Evolutionary conservation across 2,888 invertebrate genomes (phyloP), one percentile per base, ranked within the genome.

Genomic region (Caenorhabditis sp.): DNA sequence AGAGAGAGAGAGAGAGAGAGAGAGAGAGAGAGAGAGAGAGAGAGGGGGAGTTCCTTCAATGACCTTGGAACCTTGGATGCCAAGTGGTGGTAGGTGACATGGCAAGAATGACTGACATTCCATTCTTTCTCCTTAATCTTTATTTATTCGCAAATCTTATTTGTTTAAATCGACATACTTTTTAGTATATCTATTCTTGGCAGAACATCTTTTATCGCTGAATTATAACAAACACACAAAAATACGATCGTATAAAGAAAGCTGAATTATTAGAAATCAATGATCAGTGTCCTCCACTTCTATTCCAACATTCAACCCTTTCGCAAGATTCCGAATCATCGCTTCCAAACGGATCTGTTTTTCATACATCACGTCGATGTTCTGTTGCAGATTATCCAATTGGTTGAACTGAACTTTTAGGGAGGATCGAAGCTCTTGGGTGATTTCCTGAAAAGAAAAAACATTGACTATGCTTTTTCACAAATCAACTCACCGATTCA

Each of bases 341-440:
- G 75, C 51, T 59, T 87, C 86, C 19, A 86, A 47, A n/a, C 82
- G 69, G 24, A 85, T 51, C 31, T 87, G 86, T 51, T 86, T 87
- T 47, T 85, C 86, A 61, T 85, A 86, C 77, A 87, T 81, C 8
- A 85, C 69, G 63, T 87, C 87, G 26, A 87, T 54, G 58, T 87
- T 87, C 8, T 74, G 75, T 51, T 87, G 87, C 2, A 87, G 56
- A n/a, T 63, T 81, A 28, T 82, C 51, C 2, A 87, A 51, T 28
- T 56, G 82, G 19, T 69, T 75, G 24, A 64, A 38, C 56, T 87
- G 87, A 2, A 69, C 22, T 31, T 68, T 68, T 2, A 86, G 66
- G 24, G 74, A 81, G 16, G 77, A 41, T 10, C 84, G 70, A 8
- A 87, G 64, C 19, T 82, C 84, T 6, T 69, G 44, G 8, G 72